A percentile compares a stretch with the other conserved stretches of the same genome.
These are phyloP conservation scores for Podarcis lilfordi DNA, from an alignment of 2,797 vertebrate species.

Conservation along the genomic window DNA sequence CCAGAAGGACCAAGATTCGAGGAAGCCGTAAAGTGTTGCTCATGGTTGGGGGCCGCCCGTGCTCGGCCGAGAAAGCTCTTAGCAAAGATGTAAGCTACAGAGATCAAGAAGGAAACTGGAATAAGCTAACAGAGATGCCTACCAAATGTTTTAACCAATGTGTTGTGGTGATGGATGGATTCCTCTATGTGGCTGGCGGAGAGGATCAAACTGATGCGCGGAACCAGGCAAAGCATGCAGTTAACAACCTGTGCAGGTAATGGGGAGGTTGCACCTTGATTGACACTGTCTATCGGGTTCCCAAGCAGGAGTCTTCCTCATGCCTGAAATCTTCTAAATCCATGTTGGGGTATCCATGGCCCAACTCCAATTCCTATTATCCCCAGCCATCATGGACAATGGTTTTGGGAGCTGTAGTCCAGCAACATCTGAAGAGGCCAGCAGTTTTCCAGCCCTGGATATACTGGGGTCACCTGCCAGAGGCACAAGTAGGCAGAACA, in stretches of 20 bases:
- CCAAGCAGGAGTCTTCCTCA: background rate
- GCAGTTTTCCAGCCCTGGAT: background rate
- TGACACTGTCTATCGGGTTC: background rate
- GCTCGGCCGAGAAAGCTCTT: constrained; percentile 84
- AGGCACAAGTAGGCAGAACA: too few species aligned
- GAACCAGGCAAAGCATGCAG: constrained; percentile 89
- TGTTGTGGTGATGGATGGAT: constrained; percentile 88
- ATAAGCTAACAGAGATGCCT: constrained; percentile 85
- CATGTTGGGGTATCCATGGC: too few species aligned
- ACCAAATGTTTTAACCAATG: constrained; percentile 91
- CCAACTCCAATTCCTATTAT: too few species aligned
- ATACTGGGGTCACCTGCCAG: background rate
- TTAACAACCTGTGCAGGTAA: constrained; percentile 87
- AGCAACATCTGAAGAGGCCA: too few species aligned
- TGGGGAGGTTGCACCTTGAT: background rate
- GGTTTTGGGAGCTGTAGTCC: background rate
- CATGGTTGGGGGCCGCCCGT: constrained; percentile 82
- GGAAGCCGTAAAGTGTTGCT: constrained; percentile 83
- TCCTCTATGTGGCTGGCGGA: constrained; percentile 86
- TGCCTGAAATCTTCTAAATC: background rate
- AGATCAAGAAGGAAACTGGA: constrained; percentile 77
- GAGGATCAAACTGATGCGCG: constrained; percentile 89
- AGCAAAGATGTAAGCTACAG: constrained; percentile 80
- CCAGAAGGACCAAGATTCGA: constrained; percentile 81
- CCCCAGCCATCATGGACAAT: background rate